Percentiles rank a stretch among this genome's conserved stretches.
Conservation (phyloP, 1,140 invertebrate species). For the Aphelinus atriplicis region DNA sequence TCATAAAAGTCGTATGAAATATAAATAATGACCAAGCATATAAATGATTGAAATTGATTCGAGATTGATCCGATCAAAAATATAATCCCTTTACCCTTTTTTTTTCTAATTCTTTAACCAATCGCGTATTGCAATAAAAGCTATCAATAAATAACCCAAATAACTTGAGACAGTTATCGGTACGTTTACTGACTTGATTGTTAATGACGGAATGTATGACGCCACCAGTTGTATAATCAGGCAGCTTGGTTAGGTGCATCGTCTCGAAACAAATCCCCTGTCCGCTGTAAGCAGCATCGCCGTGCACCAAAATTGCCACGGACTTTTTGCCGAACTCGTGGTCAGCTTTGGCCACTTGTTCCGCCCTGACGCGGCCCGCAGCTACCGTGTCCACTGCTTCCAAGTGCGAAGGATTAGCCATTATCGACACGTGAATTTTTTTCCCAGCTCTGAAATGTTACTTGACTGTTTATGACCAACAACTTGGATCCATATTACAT, state of each 20-base stretch:
- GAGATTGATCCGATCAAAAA: too few relatives aligned
- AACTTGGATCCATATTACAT: neutral
- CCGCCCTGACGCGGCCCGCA: conserved; percentile 82
- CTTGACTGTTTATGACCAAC: conserved; percentile 47
- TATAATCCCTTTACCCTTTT: too few relatives aligned
- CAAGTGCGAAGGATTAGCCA: conserved; percentile 92
- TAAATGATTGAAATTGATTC: too few relatives aligned
- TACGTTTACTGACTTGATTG: conserved; percentile 74
- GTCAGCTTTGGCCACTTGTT: conserved; percentile 87
- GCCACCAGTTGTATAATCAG: conserved; percentile 87
- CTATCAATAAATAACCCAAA: conserved; percentile 25
- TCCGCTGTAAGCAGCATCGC: conserved; percentile 89
- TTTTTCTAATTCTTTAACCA: neutral
- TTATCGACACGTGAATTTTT: conserved; percentile 82
- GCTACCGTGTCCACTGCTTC: conserved; percentile 89
- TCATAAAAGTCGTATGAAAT: too few relatives aligned
- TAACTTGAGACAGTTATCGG: neutral
- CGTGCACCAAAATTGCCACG: conserved; percentile 83
- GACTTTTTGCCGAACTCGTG: conserved; percentile 67
- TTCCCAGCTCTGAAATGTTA: conserved; percentile 71
- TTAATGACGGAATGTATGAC: conserved; percentile 91
- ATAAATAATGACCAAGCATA: too few relatives aligned
- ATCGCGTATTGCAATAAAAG: neutral
- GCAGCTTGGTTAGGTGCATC: conserved; percentile 85
- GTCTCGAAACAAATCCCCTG: conserved; percentile 92